Evolutionary conservation across 2,888 invertebrate genomes (phyloP).

Genomic region (Troides oblongomaculatus): DNA sequence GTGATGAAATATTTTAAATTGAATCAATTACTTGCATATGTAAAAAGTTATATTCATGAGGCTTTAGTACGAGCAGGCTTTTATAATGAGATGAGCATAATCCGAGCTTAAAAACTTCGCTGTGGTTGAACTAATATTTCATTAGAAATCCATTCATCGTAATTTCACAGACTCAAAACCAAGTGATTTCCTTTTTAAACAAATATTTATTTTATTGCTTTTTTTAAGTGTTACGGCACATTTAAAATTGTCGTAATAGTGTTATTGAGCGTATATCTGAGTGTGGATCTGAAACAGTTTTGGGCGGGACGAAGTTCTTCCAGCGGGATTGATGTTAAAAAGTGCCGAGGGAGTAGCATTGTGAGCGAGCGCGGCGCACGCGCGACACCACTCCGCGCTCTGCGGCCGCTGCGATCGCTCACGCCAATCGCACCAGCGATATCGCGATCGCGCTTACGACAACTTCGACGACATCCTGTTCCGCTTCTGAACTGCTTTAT

Average conservation of each 20-base stretch:
- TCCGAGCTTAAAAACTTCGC: slow-evolving; percentile 20
- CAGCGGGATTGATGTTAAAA: slow-evolving; percentile 36
- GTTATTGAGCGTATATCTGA: slow-evolving; percentile 14
- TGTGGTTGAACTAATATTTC: slow-evolving; percentile 12
- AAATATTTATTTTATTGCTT: no score
- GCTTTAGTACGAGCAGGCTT: slow-evolving; percentile 5
- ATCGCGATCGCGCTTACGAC: slow-evolving; percentile 51
- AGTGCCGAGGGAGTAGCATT: slow-evolving; percentile 35
- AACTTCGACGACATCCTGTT: slow-evolving; percentile 33
- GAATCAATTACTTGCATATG: slow-evolving; percentile 9
- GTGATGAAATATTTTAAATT: slow-evolving; percentile 13
- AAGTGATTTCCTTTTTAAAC: no score
- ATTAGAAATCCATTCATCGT: neutral
- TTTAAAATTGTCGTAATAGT: neutral
- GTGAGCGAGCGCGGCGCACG: slow-evolving; percentile 59
- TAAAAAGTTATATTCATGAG: slow-evolving; percentile 8
- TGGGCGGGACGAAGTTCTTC: slow-evolving; percentile 33
- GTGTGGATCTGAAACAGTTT: slow-evolving; percentile 20
- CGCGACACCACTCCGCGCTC: slow-evolving; percentile 69
- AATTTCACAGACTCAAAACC: neutral
- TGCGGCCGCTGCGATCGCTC: slow-evolving; percentile 62
- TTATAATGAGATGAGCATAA: slow-evolving; percentile 23
- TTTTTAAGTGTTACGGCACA: no score
- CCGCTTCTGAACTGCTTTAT: slow-evolving; percentile 6
- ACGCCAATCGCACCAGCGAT: slow-evolving; percentile 44